Evolutionary conservation across 2,797 vertebrate genomes (phyloP), one percentile per base, ranked within the genome.

Genomic region (Mus spretus): DNA sequence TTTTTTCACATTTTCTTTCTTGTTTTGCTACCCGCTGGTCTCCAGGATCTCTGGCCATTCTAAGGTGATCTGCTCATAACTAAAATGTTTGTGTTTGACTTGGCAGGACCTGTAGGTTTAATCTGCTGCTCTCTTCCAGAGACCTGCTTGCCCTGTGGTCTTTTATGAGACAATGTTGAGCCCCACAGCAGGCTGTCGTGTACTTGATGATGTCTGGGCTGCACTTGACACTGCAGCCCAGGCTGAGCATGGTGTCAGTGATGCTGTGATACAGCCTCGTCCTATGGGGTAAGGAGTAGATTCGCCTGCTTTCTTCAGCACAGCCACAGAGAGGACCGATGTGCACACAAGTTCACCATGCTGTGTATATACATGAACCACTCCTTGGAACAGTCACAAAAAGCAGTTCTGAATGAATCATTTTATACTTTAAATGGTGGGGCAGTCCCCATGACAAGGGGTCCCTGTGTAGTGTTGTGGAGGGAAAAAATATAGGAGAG

Each of bases 381-480:
- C 2, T 89, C 31, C 55, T 67, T 83, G 78, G 34, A 72, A 90
- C 55, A 81, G 20, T 85, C 34, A 93, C 34, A 87, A 78, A 53
- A 17, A 78, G 2, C 31, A 92, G 13, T 82, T 95, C 90, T 93
- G 26, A 90, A 28, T 31, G 70, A 75, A 63, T 91, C 50, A 37
- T 22, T 34, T 61, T 26, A 26, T 24, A 77, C 26, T 78, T 77
- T 92, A 31, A 65, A 0, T 34, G 37, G 26, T 0, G 7, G 5
- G 28, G 19, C 13, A 57, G 1, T 86, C 2, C 74, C 83, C 6
- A 6, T 83, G 55, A 10, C 53, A 80, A 79, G 6, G 70, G 12
- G 3, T 70, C 22, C 78, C 47, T 81, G 65, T 10, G 72, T 26
- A 4, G 44, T 80, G 77, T 59, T 80, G 44, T 61, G 28, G n/a